Evolutionary conservation across 2,113 vertebrate genomes (phyloP).

Genomic region (Bos javanicus): DNA sequence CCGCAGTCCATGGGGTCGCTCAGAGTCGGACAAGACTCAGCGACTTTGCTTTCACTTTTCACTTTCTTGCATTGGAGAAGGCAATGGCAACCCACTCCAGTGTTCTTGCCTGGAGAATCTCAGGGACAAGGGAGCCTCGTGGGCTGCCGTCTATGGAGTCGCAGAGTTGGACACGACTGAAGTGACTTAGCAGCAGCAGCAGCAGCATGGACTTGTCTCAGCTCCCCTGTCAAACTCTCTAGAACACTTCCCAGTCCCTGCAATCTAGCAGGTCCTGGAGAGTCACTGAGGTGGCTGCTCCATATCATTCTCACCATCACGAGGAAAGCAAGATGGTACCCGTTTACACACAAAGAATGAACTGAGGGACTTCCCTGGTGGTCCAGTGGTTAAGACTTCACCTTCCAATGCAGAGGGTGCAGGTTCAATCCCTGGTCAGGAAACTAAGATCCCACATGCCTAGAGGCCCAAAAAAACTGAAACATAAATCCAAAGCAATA

Average conservation of each 20-base stretch:
- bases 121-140: no score
- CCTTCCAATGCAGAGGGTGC: neutral
- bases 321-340: neutral
- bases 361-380: neutral
- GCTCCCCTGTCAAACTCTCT: neutral
- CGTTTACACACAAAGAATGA: neutral
- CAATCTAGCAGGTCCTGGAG: neutral
- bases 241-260: neutral
- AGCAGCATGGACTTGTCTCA: neutral
- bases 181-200: no score
- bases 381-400: neutral
- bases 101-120: no score
- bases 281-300: neutral
- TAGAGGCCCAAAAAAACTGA: neutral
- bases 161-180: no score
- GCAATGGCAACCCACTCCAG: no score
- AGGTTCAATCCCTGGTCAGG: neutral
- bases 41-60: no score
- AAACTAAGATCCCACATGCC: neutral
- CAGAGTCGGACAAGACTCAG: no score
- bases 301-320: rapidly evolving
- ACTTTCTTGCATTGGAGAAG: no score
- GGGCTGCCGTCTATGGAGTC: no score
- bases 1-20: no score
- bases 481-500: neutral